A percentile compares a stretch with the other conserved stretches of the same genome.
phyloP scores from a whole-genome alignment of 1,140 invertebrate species.

The Pseudobourletiella spinata region DNA sequence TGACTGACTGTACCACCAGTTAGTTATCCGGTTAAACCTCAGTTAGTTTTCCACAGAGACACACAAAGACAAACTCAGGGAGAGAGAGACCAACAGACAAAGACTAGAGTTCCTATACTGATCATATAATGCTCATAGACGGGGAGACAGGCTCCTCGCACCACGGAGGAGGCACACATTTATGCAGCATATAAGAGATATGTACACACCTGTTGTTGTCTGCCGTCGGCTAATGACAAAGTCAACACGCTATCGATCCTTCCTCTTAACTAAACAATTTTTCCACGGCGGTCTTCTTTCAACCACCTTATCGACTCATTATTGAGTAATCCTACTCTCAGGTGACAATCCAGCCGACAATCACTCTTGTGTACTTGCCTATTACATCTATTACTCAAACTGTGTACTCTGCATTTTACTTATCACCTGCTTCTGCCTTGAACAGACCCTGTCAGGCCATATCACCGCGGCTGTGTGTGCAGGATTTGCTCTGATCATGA shows the following conservation, averaged over 20 bases:
- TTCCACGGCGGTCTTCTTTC: slow-evolving; percentile 20
- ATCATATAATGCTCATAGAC: no score
- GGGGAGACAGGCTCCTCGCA: no score
- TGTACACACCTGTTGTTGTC: slow-evolving; percentile 23
- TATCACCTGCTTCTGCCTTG: slow-evolving; percentile 18
- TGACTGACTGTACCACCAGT: neutral
- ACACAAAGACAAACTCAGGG: no score
- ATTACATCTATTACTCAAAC: slow-evolving; percentile 17
- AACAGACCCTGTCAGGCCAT: neutral
- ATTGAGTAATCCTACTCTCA: slow-evolving; percentile 29
- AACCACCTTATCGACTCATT: slow-evolving; percentile 25
- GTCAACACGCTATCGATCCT: slow-evolving; percentile 21
- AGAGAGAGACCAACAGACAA: no score
- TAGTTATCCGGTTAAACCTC: neutral
- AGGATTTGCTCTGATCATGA: no score
- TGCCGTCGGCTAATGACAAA: slow-evolving; percentile 29
- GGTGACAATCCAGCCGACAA: slow-evolving; percentile 26
- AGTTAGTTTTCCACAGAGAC: no score
- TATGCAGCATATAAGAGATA: no score
- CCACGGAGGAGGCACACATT: no score
- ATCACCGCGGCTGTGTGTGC: no score
- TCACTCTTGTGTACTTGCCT: slow-evolving; percentile 26
- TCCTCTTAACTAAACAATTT: slow-evolving; percentile 24
- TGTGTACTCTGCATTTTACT: slow-evolving; percentile 22
- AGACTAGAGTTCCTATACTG: no score